Percentiles rank a stretch among this genome's conserved stretches.
These are phyloP conservation scores for Eilema caniola DNA, from an alignment of 2,888 invertebrate genomes.

Conservation along the genomic window DNA sequence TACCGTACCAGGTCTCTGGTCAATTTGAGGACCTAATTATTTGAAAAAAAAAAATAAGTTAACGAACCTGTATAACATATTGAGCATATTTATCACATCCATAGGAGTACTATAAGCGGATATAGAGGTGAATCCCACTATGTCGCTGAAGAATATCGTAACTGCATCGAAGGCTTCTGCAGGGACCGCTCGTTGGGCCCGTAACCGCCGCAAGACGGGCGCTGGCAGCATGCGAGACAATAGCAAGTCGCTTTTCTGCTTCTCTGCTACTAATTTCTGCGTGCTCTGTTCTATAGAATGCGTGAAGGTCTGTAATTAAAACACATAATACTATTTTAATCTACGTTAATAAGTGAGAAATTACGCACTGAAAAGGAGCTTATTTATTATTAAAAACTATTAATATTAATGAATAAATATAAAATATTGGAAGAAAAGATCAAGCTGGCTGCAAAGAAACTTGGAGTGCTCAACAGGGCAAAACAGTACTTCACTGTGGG, in stretches of 20 bases:
- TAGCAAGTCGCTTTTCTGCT: slow-evolving; percentile 87
- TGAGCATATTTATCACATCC: slow-evolving; percentile 89
- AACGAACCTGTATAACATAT: slow-evolving; percentile 89
- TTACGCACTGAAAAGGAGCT: no score
- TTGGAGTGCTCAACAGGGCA: no score
- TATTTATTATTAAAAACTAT: no score
- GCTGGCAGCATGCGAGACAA: slow-evolving; percentile 87
- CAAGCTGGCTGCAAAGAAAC: no score
- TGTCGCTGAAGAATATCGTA: slow-evolving; percentile 91
- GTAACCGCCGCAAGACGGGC: slow-evolving; percentile 84
- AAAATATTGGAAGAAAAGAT: no score
- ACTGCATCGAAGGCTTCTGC: slow-evolving; percentile 90
- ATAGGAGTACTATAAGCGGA: slow-evolving; percentile 89
- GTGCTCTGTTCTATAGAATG: slow-evolving; percentile 82
- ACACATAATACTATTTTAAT: not conserved
- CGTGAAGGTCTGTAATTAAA: slow-evolving; percentile 78
- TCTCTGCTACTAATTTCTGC: slow-evolving; percentile 82
- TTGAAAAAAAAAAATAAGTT: not conserved
- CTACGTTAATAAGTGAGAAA: no score
- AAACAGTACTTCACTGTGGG: no score
- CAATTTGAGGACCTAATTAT: no score
- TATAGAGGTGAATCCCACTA: slow-evolving; percentile 90
- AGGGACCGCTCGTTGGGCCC: slow-evolving; percentile 85
- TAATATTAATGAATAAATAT: no score
- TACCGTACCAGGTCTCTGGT: no score